phyloP scores from a whole-genome alignment of 2,888 invertebrate species.

The Caenorhabditis becei region DNA sequence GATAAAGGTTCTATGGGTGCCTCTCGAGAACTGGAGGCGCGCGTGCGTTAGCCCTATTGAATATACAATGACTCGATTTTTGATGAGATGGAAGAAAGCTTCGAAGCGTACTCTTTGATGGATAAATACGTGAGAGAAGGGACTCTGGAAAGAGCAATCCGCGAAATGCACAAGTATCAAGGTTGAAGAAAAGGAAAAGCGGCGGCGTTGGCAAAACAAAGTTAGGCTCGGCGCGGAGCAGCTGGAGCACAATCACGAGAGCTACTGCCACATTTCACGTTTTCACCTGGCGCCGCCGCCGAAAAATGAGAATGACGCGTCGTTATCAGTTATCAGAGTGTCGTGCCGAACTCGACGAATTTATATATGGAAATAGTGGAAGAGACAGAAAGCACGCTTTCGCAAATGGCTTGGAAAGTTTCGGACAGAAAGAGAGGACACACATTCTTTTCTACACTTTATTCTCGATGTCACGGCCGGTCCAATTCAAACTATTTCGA shows the following conservation, averaged over 20 bases:
- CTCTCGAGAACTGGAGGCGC: too few relatives aligned
- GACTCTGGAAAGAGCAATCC: not conserved
- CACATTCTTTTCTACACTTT: constrained; percentile 38
- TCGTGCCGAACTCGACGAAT: constrained; percentile 41
- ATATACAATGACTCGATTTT: constrained; percentile 39
- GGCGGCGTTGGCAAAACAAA: not conserved
- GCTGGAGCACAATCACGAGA: constrained; percentile 32
- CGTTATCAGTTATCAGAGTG: constrained; percentile 28
- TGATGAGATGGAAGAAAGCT: constrained; percentile 32
- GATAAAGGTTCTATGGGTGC: too few relatives aligned
- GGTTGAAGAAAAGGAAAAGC: constrained; percentile 5
- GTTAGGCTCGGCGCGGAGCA: not conserved
- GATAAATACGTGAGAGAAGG: not conserved
- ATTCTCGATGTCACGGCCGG: not conserved
- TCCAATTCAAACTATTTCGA: constrained; percentile 46
- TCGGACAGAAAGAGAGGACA: constrained; percentile 20
- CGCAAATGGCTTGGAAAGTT: not conserved
- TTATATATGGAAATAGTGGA: constrained; percentile 2
- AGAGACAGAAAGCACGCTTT: constrained; percentile 46
- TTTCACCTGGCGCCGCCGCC: constrained; percentile 18
- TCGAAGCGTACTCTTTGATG: constrained; percentile 1
- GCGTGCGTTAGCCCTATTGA: constrained; percentile 14
- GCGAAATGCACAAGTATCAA: not conserved
- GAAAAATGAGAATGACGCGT: constrained; percentile 35
- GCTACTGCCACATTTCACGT: not conserved